Conservation (phyloP, 2,797 vertebrate species). For the Anguilla marmorata region DNA sequence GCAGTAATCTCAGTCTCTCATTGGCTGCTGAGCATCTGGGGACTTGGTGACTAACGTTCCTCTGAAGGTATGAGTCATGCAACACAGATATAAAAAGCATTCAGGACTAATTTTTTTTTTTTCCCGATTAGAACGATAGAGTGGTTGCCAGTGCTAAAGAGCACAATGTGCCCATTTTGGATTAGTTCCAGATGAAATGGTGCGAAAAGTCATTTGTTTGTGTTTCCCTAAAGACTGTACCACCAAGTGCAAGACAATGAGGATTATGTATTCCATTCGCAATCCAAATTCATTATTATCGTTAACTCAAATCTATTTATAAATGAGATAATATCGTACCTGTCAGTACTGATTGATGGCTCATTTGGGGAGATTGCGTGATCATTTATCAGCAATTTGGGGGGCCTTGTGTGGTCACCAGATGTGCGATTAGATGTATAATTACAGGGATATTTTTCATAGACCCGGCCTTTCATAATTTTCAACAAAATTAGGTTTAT, state of each 20-base stretch:
- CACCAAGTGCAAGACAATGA: not conserved
- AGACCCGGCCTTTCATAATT: conserved; percentile 29
- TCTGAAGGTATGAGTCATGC: conserved; percentile 44
- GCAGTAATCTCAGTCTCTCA: not conserved
- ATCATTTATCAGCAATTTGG: conserved; percentile 53
- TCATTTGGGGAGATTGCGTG: conserved; percentile 49
- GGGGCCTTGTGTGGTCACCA: conserved; percentile 42
- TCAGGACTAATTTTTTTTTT: conserved; percentile 30
- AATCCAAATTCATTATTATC: conserved; percentile 32
- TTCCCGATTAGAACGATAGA: conserved; percentile 34
- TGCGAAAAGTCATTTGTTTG: conserved; percentile 36
- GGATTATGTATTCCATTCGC: conserved; percentile 29
- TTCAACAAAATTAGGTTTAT: conserved; percentile 26
- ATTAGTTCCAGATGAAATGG: conserved; percentile 12
- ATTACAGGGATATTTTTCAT: conserved; percentile 44
- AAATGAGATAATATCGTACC: conserved; percentile 46
- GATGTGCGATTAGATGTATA: conserved; percentile 48
- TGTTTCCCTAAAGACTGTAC: conserved; percentile 27
- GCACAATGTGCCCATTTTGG: not conserved
- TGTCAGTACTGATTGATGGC: conserved; percentile 49
- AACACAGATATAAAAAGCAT: conserved; percentile 47
- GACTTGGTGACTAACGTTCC: conserved; percentile 43
- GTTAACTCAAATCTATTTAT: conserved; percentile 42
- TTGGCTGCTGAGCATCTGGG: conserved; percentile 29
- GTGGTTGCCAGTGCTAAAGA: not conserved